Evolutionary conservation across 2,888 invertebrate genomes (phyloP), one percentile per base, ranked within the genome.

Genomic region (Pollenia griseotomentosa): DNA sequence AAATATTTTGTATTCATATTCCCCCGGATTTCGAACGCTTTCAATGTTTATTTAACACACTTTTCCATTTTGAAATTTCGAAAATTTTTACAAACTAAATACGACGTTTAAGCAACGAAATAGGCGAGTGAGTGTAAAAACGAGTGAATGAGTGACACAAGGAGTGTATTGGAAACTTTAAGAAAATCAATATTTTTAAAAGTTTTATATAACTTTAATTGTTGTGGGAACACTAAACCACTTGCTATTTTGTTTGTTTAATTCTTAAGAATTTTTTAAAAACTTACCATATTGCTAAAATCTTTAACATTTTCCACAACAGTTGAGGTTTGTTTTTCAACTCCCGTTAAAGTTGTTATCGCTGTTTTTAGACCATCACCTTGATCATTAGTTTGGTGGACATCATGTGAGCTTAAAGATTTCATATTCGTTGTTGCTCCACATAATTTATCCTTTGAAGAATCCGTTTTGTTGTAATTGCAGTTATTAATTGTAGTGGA

Each of bases 391-490:
- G 65, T 33, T 82, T 66, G 65, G 44, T 63, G 48, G 46, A 63
- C 80, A 80, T 86, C 87, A 70, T 85, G 79, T 77, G 59, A 14
- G 46, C 66, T 23, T 33, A 63, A 23, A 8, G 71, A 66, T 73
- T 83, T 81, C 14, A 73, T 12, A 77, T 61, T 81, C 71, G 48
- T 86, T 87, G 48, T 86, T 87, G 88, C 83, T 16, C 79, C 46
- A 86, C 83, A 85, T 89, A 87, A 8, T 71, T 84, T 73, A 51
- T 75, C 59, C 55, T 71, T 61, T 48, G 71, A 44, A 48, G 77
- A 63, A 85, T 90, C 89, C 90, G 91, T 90, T 87, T 89, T 90
- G 88, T 88, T 77, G 85, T 74, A 55, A 46, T 10, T 55, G 40
- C 16, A 23, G n/a, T 57, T 57, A 14, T 48, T 71, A 33, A 63